Evolutionary conservation across 2,113 vertebrate genomes (phyloP).

Genomic region (Notarius lentiginosus): DNA sequence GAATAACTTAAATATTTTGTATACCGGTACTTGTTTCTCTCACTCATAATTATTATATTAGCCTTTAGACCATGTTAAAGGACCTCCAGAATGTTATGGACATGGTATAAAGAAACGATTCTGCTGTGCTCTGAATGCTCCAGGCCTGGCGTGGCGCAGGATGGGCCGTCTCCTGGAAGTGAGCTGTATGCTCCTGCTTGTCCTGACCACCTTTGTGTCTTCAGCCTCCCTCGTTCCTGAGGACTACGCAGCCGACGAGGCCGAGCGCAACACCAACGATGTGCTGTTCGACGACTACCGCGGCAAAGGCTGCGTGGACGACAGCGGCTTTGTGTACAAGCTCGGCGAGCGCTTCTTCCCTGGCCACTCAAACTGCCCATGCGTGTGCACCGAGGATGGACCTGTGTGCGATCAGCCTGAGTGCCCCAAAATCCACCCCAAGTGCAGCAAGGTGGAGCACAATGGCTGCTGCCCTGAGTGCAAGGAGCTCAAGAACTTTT

Average conservation of each 20-base stretch:
- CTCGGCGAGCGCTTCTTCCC: slow-evolving; percentile 97
- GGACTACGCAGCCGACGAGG: slow-evolving; percentile 91
- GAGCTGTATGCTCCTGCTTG: slow-evolving; percentile 83
- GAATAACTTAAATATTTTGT: too few relatives aligned
- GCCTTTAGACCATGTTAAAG: not conserved
- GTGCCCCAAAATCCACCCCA: slow-evolving; percentile 97
- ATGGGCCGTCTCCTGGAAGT: slow-evolving; percentile 88
- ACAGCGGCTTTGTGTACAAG: slow-evolving; percentile 98
- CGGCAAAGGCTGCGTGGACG: slow-evolving; percentile 97
- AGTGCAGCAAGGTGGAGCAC: slow-evolving; percentile 98
- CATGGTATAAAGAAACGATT: not conserved
- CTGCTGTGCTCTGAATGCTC: slow-evolving; percentile 60
- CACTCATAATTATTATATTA: not conserved
- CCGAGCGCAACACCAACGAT: slow-evolving; percentile 88
- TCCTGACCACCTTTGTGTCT: slow-evolving; percentile 78
- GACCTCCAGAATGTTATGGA: not conserved
- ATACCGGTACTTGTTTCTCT: too few relatives aligned
- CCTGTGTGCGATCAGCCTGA: slow-evolving; percentile 98
- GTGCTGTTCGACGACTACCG: slow-evolving; percentile 97
- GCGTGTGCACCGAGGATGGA: slow-evolving; percentile 97
- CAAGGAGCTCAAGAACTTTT: slow-evolving; percentile 99
- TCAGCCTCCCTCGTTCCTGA: slow-evolving; percentile 86
- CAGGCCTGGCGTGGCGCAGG: slow-evolving; percentile 78
- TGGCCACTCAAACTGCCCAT: slow-evolving; percentile 98
- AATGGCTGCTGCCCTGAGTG: slow-evolving; percentile 98